Evolutionary conservation across 2,888 invertebrate species (phyloP), one percentile per base, ranked within the genome.

Genomic region (Hoplodrina blanda): DNA sequence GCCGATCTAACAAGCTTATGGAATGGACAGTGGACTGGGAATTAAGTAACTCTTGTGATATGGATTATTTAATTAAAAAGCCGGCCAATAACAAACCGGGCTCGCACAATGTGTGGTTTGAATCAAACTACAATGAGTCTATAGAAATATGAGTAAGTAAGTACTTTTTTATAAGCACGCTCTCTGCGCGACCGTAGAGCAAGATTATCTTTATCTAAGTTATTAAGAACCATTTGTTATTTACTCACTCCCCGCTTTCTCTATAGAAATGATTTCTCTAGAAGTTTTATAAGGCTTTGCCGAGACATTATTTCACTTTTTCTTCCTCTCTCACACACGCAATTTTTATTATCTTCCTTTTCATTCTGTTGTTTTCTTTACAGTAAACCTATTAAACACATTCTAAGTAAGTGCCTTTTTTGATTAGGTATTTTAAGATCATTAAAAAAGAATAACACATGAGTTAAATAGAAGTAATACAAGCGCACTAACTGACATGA

Each of bases 231-330:
- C 71, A 64, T 73, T 61, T 73, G 59, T 56, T 69, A 52, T 52
- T 25, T 64, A 59, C 55, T n/a, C 41, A 53, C 20, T 44, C 41
- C 56, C 46, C 25, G 44, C 33, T 76, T 67, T 67, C 41, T 62
- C 78, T 57, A 66, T 71, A 55, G 63, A 53, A 66, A 72, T 72
- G 68, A 72, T 59, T 78, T 76, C 62, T 68, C 62, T 56, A 55
- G 61, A 71, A 79, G 67, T 76, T 80, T 75, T 72, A 50, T 80
- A 64, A 62, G 61, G 66, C 57, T 76, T 80, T 50, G 41, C 60
- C 17, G 62, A 66, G 65, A 76, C 76, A 80, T 72, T 62, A 60
- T 76, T 67, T 63, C 55, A 60, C 73, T 68, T 80, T 69, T 70
- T 68, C 54, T 59, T 56, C 33, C 7, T 53, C 52, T 73, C 54